Base-by-base conservation (phyloP, 2,888 invertebrate genomes). In the Lithophane ornitopus region DNA sequence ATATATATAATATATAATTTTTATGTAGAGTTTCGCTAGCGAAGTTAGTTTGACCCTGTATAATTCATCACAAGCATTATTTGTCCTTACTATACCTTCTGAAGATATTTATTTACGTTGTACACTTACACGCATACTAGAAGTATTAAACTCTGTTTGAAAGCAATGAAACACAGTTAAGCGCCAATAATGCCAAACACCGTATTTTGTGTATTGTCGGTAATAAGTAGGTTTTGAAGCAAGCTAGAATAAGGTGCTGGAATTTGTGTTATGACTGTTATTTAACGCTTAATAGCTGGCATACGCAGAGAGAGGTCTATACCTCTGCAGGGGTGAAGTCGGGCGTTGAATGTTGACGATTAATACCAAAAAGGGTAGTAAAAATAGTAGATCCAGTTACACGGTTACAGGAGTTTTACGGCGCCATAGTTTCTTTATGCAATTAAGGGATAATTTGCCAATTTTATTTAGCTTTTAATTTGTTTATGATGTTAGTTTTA, bases 151-250 rank as follows among this genome's bases (percentile, higher is more conserved):
- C 49, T 59, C 14, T 16, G 56, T 46, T 74, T 65, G 46, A 28
- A 58, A 59, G 70, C 66, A 39, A 61, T 62, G 54, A 54, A 68
- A 63, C 67, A 82, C 81, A 68, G 85, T 84, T 75, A 81, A 44
- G 16, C 54, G 67, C 66, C 76, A 71, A 80, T 81, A 54, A 70
- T 56, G 28, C 19, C 34, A 3, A 67, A 54, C 28, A 58, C 44
- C 34, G 75, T 80, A 26, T 56, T 70, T 49, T 52, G 28, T 46
- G 66, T 54, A 34, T 26, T 67, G 73, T 58, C 16, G 19, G n/a
- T n/a, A 58, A 8, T 46, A 80, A 62, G 69, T 84, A 70, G 69
- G 74, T 80, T 58, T 78, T 34, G 52, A 56, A 70, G 26, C 61
- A 12, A 58, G 67, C 8, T 65, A n/a, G 39, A 66, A 49, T 44